A percentile compares a stretch with the other conserved stretches of the same genome.
phyloP scores from a whole-genome alignment of 2,888 invertebrate species.

The Adineta ricciae region DNA sequence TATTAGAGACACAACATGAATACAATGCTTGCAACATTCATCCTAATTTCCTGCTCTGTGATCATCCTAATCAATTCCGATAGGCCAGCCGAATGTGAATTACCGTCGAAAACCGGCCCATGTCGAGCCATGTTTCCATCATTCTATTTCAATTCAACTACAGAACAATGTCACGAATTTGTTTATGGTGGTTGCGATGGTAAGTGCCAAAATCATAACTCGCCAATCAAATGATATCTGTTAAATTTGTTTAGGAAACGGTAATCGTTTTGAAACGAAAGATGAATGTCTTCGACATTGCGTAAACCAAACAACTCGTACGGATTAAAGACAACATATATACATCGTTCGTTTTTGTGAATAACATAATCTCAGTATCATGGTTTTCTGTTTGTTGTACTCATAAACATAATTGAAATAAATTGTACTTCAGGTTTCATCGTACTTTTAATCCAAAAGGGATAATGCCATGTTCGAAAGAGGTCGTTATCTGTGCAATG shows the following conservation, averaged over 20 bases:
- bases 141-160: conserved; percentile 13
- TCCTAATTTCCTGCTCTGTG: background rate
- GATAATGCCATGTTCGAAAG: background rate
- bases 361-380: background rate
- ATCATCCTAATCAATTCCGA: background rate
- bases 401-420: background rate
- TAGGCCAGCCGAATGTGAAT: background rate
- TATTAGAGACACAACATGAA: background rate
- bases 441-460: background rate
- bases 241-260: conserved; percentile 17
- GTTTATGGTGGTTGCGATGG: conserved; percentile 30
- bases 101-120: background rate
- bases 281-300: conserved; percentile 11
- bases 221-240: background rate
- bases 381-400: background rate
- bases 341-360: background rate
- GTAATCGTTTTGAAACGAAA: conserved; percentile 23
- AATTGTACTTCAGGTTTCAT: background rate
- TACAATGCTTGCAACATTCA: background rate
- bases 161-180: conserved; percentile 19
- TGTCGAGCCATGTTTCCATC: conserved; percentile 19
- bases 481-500: background rate
- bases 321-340: background rate
- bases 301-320: background rate
- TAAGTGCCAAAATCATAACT: background rate